Evolutionary conservation across 2,113 vertebrate species (phyloP).

Genomic region (Caranx melampygus): DNA sequence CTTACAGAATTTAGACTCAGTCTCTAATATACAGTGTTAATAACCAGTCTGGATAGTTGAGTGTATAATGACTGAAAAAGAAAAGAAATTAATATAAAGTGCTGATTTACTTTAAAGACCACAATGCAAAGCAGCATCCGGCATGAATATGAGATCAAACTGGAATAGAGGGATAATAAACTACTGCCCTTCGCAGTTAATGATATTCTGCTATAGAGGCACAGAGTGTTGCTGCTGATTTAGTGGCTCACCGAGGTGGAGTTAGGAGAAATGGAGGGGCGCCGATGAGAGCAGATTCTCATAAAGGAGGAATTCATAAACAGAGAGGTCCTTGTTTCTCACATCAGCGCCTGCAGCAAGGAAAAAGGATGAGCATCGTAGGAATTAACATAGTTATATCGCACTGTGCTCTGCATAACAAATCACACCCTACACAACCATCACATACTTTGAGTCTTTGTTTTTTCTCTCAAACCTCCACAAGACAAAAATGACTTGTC

Average conservation of each 20-base stretch:
- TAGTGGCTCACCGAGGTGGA: conserved; percentile 23
- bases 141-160: conserved; percentile 12
- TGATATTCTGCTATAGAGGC: conserved; percentile 30
- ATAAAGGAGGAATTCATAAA: conserved; percentile 38
- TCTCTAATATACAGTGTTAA: background rate
- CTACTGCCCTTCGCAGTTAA: conserved; percentile 3
- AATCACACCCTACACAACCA: conserved; percentile 31
- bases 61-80: background rate
- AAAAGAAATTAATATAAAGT: background rate
- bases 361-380: conserved; percentile 18
- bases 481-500: background rate
- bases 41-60: conserved; percentile 5
- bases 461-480: background rate
- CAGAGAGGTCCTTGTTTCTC: conserved; percentile 61
- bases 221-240: conserved; percentile 13
- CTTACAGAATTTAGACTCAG: background rate
- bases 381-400: conserved; percentile 20
- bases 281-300: conserved; percentile 48
- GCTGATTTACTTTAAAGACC: background rate
- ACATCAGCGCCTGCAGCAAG: conserved; percentile 33
- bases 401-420: conserved; percentile 30
- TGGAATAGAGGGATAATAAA: conserved; percentile 13
- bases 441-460: background rate
- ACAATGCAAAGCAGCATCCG: conserved; percentile 27
- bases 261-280: conserved; percentile 12